Evolutionary conservation across 2,113 vertebrate genomes (phyloP), one percentile per base, ranked within the genome.

Genomic region (Cebidichthys violaceus): DNA sequence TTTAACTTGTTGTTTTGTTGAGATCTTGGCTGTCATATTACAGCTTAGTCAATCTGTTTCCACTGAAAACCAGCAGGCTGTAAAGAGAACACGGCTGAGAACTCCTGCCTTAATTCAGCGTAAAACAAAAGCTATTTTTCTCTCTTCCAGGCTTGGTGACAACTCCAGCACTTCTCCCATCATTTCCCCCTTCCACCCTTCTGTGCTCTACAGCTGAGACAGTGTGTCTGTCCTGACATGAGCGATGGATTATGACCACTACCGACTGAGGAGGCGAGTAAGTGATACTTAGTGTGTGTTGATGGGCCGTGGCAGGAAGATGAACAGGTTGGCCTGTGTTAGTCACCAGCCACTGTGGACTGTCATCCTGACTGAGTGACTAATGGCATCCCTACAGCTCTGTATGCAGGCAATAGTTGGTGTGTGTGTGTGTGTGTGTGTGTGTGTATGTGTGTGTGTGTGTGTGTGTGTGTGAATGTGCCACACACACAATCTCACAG

Each of bases 311-410:
- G 86, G 70, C 78, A 71, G 75, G 29, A 83, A 81, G 80, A 83
- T 85, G 81, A 84, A 86, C 86, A 79, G 86, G 75, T 77, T 59
- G 73, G 54, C 73, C 52, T 11, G 31, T 47, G 79, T 74, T 82
- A 70, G 75, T 73, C 77, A 84, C 52, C 57, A 73, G 41, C 66
- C 70, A 55, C 71, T 55, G 61, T 65, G 50, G 61, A 62, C 65
- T 88, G 86, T 80, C 81, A 77, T 81, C n/a, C 69, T 77, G 73
- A 85, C 64, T 78, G 71, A 86, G 60, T 86, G 86, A 86, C 67
- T 80, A 74, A 88, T 70, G 81, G 66, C 22, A 22, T 27, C 54
- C 7, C 70, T 22, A 33, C 31, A 62, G 57, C 69, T 33, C 13
- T 35, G 52, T 24, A 27, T 69, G 31, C 24, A 33, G 15, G n/a